phyloP scores from a whole-genome alignment of 2,113 vertebrate genomes.

The Hippocampus zosterae region DNA sequence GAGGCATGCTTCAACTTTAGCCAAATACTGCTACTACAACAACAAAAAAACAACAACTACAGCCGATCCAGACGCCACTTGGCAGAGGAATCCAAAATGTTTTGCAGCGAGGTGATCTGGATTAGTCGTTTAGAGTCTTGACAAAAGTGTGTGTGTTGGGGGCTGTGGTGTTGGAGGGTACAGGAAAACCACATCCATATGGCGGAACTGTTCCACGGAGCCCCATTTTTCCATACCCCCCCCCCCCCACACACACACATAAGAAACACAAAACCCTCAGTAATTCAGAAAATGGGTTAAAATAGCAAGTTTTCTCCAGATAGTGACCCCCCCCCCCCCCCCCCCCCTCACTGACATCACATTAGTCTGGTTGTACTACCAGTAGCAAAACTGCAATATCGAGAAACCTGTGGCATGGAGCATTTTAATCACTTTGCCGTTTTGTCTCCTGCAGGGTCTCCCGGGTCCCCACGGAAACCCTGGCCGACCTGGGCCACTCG shows the following conservation, averaged over 20 bases:
- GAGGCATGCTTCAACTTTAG: neutral
- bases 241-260: conserved; percentile 25
- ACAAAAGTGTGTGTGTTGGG: conserved; percentile 30
- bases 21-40: conserved; percentile 23
- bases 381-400: conserved; percentile 23
- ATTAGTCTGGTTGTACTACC: conserved; percentile 17
- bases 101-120: conserved; percentile 47
- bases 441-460: conserved; percentile 47
- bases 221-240: conserved; percentile 58
- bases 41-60: conserved; percentile 7
- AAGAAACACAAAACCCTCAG: conserved; percentile 30
- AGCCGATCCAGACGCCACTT: conserved; percentile 26
- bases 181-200: conserved; percentile 68
- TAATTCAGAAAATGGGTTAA: conserved; percentile 54
- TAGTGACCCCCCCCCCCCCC: conserved; percentile 6
- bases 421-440: conserved; percentile 7
- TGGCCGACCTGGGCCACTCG: conserved; percentile 58
- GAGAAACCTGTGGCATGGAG: neutral
- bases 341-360: neutral
- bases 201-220: conserved; percentile 47
- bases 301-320: conserved; percentile 50
- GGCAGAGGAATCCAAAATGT: conserved; percentile 42
- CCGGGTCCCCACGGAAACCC: conserved; percentile 67
- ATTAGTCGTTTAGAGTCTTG: conserved; percentile 52
- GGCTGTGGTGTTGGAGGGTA: conserved; percentile 21